Base-by-base conservation (phyloP, 2,888 invertebrate species). In the Adela reaumurella region DNA sequence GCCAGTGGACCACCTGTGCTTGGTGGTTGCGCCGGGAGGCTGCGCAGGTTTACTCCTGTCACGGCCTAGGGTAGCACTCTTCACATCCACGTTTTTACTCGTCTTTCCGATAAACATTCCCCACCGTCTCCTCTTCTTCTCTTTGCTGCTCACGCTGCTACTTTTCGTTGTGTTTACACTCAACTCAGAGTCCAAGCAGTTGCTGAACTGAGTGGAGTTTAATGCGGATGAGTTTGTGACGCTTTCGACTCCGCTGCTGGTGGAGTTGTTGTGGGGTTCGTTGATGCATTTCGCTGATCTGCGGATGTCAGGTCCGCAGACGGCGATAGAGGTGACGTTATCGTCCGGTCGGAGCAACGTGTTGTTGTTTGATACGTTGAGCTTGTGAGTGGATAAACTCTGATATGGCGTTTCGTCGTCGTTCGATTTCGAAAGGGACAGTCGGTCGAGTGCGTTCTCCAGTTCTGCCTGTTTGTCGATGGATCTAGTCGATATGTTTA, bases 1-100 rank as follows among this genome's bases (percentile, higher is more conserved):
- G 1, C 86, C 89, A 1, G 88, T 88, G 1, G 88, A 88, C 88
- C 89, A 88, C 43, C 88, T 68, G 61, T 87, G 83, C 56, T 82
- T 81, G 58, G 83, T 82, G 14, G 79, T 70, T 54, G 70, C 69
- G 57, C 63, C 63, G 52, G 47, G 58, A 35, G 73, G 74, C 43
- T 62, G 64, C 49, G 73, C 67, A 46, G 69, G 72, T 51, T 81
- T 79, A n/a, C 77, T 77, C 54, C 83, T 81, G 53, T 87, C 87
- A 51, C 89, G 74, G 0, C 88, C 88, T 46, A 89, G 64, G 3
- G 89, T 88, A 0, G 88, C 88, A 53, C 86, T 85, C 56, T 88
- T 83, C 51, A 80, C 79, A 54, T 83, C 76, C 43, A 70, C 76
- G 6, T 69, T 67, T 57, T 86, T 87, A 53, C 76, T 77, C 51